phyloP scores from a whole-genome alignment of 1,140 invertebrate genomes.

The Hylaeus anthracinus region DNA sequence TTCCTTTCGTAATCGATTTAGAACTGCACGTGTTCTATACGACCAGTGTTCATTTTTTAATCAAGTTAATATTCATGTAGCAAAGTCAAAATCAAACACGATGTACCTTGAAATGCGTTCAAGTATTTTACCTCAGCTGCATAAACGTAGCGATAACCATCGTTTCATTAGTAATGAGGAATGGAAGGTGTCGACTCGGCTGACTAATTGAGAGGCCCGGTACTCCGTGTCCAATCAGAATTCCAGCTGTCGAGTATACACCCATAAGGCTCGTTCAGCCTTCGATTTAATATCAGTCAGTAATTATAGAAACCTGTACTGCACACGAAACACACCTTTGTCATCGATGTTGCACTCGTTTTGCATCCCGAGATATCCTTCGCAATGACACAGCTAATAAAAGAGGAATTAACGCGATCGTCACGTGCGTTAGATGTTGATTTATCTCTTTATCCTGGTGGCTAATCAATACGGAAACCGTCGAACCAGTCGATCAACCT shows the following conservation, averaged over 20 bases:
- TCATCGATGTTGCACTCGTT: constrained; percentile 1
- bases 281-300: constrained; percentile 31
- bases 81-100: too few relatives aligned
- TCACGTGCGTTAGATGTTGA: too few relatives aligned
- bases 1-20: too few relatives aligned
- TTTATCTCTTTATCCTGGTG: too few relatives aligned
- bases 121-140: too few relatives aligned
- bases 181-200: background rate
- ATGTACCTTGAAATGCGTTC: too few relatives aligned
- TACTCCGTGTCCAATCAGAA: constrained; percentile 49
- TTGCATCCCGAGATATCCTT: background rate
- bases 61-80: too few relatives aligned
- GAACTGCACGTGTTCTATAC: too few relatives aligned
- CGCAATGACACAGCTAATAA: background rate
- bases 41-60: too few relatives aligned
- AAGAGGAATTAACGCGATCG: background rate
- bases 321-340: background rate
- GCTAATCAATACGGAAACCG: too few relatives aligned
- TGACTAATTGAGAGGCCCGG: constrained; percentile 38
- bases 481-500: too few relatives aligned
- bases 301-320: constrained; percentile 39
- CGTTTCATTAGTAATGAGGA: background rate
- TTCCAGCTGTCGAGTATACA: constrained; percentile 27
- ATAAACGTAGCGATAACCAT: background rate
- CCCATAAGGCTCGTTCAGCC: constrained; percentile 32